phyloP scores from a whole-genome alignment of 2,797 vertebrate species.

The Ctenopoma kingsleyae region DNA sequence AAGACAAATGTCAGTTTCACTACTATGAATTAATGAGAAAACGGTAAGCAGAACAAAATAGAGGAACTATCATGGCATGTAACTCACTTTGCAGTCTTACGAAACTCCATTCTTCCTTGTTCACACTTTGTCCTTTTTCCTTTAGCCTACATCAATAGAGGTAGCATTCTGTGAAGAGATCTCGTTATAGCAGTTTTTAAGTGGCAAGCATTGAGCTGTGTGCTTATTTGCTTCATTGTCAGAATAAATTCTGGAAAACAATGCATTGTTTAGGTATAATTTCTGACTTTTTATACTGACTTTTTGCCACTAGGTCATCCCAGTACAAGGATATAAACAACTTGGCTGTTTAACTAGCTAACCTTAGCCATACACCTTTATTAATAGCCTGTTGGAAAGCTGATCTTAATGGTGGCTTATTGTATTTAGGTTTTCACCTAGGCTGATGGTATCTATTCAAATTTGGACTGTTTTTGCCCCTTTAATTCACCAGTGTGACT shows the following conservation, averaged over 20 bases:
- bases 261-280: neutral
- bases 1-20: constrained; percentile 77
- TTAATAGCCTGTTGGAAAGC: constrained; percentile 75
- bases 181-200: constrained; percentile 4
- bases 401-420: constrained; percentile 62
- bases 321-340: constrained; percentile 57
- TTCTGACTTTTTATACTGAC: too few species aligned
- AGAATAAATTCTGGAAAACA: constrained; percentile 1
- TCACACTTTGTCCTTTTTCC: constrained; percentile 76
- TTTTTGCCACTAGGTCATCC: constrained; percentile 51
- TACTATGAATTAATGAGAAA: constrained; percentile 81
- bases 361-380: constrained; percentile 65
- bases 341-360: constrained; percentile 45
- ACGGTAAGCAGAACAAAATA: constrained; percentile 82
- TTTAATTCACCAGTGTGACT: constrained; percentile 54
- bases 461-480: constrained; percentile 17
- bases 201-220: neutral
- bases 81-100: constrained; percentile 80
- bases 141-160: constrained; percentile 65
- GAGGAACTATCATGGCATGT: constrained; percentile 81
- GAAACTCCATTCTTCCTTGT: constrained; percentile 83
- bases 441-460: constrained; percentile 43
- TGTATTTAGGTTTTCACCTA: constrained; percentile 43
- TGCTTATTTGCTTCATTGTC: constrained; percentile 9
- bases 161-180: constrained; percentile 43